These are phyloP conservation scores for Athalia rosae DNA, from an alignment of 2,888 invertebrate species.

Conservation along the genomic window DNA sequence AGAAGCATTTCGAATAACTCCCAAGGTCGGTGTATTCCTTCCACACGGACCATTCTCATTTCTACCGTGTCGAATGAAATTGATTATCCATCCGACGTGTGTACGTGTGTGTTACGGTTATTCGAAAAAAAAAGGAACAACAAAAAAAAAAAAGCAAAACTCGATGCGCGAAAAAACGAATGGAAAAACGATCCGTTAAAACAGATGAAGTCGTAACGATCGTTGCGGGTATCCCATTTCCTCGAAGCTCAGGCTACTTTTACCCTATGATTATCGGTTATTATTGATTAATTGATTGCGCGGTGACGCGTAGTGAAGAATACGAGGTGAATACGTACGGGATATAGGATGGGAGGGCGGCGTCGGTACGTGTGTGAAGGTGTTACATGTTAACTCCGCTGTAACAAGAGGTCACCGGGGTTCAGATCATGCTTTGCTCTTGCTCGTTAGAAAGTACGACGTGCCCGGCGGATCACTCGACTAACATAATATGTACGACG, in stretches of 20 bases:
- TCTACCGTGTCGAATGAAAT: too few species aligned
- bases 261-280: constrained; percentile 58
- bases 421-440: constrained; percentile 66
- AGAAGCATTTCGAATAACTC: not conserved
- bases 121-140: too few species aligned
- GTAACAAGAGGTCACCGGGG: constrained; percentile 61
- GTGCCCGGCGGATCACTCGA: constrained; percentile 25
- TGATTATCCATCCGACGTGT: too few species aligned
- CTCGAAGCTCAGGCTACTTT: not conserved
- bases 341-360: not conserved
- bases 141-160: too few species aligned
- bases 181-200: too few species aligned
- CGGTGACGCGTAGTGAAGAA: too few species aligned
- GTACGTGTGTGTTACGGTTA: too few species aligned
- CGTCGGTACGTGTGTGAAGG: constrained; percentile 55
- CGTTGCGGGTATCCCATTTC: too few species aligned
- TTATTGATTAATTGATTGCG: constrained; percentile 68
- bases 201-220: too few species aligned
- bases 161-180: too few species aligned
- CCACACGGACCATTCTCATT: too few species aligned
- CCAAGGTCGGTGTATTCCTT: not conserved
- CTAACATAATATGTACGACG: not conserved
- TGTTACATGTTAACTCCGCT: constrained; percentile 56
- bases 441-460: constrained; percentile 68
- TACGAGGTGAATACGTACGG: constrained; percentile 12